Evolutionary conservation across 2,113 vertebrate genomes (phyloP).

Genomic region (Ellobius talpinus): DNA sequence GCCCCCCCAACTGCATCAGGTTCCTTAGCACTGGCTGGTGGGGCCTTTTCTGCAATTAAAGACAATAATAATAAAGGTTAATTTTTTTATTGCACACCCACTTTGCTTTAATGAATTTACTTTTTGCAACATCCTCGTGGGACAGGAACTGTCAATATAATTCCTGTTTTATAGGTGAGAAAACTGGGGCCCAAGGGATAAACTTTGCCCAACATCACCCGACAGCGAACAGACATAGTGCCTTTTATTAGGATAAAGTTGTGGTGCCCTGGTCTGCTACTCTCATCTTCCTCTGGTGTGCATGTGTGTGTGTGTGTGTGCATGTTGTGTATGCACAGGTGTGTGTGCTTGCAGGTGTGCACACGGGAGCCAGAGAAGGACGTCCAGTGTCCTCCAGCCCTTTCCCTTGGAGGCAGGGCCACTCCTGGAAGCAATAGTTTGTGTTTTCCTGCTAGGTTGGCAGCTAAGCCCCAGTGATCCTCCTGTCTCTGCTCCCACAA

Average conservation of each 20-base stretch:
- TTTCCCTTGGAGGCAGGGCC: not conserved
- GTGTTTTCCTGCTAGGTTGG: not conserved
- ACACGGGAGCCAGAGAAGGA: not conserved
- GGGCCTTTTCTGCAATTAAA: not conserved
- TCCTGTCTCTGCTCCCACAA: not conserved
- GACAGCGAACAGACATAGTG: not conserved
- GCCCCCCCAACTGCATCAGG: too few species aligned
- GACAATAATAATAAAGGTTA: not conserved
- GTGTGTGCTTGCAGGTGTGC: not conserved
- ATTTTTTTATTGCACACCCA: not conserved
- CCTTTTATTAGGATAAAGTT: not conserved
- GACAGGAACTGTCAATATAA: not conserved
- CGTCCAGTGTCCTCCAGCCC: not conserved
- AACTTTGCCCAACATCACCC: not conserved
- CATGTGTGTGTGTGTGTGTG: not conserved
- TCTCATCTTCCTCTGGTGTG: not conserved
- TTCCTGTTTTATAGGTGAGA: not conserved
- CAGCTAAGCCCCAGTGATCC: too few species aligned
- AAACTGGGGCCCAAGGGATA: not conserved
- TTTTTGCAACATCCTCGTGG: not conserved
- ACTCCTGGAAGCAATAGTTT: not conserved
- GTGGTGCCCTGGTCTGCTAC: not conserved
- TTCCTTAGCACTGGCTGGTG: not conserved
- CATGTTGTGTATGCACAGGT: not conserved
- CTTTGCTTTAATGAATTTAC: constrained; percentile 3